A percentile compares a stretch with the other conserved stretches of the same genome.
Evolutionary conservation across 2,888 invertebrate genomes (phyloP).

Genomic region (Blastobasis adustella): DNA sequence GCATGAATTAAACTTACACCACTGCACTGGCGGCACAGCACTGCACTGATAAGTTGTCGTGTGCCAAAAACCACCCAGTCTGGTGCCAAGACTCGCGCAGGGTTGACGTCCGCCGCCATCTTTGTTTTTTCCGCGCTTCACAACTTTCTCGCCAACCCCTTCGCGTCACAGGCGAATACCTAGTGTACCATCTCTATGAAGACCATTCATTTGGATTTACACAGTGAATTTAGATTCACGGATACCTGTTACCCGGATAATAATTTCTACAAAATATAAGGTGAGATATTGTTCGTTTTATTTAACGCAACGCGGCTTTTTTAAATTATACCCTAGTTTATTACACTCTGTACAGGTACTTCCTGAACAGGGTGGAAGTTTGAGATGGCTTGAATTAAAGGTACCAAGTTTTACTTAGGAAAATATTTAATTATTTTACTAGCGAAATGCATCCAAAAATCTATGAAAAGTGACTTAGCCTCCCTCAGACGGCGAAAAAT

Average conservation of each 20-base stretch:
- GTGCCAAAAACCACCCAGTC: constrained; percentile 61
- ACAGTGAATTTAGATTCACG: constrained; percentile 39
- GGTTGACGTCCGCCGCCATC: constrained; percentile 33
- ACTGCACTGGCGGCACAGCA: background rate
- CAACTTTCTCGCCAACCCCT: constrained; percentile 22
- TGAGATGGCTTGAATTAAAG: too few relatives aligned
- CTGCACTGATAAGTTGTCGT: constrained; percentile 23
- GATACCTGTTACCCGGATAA: constrained; percentile 42
- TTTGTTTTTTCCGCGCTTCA: constrained; percentile 33
- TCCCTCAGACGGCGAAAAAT: too few relatives aligned
- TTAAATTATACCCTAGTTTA: too few relatives aligned
- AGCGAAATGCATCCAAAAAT: too few relatives aligned
- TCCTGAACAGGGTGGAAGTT: too few relatives aligned
- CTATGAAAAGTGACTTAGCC: too few relatives aligned
- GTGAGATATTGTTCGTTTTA: constrained; percentile 26
- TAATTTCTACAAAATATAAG: constrained; percentile 61
- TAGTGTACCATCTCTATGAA: constrained; percentile 23
- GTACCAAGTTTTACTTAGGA: too few relatives aligned
- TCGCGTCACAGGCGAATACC: background rate
- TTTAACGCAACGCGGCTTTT: too few relatives aligned
- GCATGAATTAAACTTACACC: too few relatives aligned
- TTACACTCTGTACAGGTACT: too few relatives aligned
- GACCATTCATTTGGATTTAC: constrained; percentile 18
- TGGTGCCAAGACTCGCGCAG: constrained; percentile 42
- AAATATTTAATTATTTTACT: too few relatives aligned